phyloP scores from a whole-genome alignment of 2,888 invertebrate species.

The Cheilosia soror region DNA sequence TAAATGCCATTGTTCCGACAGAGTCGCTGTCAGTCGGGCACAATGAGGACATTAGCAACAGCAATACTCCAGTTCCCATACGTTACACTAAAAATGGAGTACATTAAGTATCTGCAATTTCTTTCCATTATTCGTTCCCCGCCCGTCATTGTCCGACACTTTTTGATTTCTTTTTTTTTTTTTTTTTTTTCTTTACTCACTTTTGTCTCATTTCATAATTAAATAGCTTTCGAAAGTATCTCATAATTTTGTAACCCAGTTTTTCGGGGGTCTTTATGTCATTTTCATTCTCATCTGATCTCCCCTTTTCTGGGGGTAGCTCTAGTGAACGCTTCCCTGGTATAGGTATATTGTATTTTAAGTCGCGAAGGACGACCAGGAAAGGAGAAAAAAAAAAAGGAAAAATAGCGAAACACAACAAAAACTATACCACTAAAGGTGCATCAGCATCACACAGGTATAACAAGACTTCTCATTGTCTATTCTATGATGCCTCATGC shows the following conservation, averaged over 20 bases:
- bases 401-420: not conserved
- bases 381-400: slow-evolving; percentile 1
- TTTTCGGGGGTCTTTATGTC: slow-evolving; percentile 68
- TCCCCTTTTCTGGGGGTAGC: not conserved
- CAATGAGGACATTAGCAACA: slow-evolving; percentile 63
- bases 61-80: slow-evolving; percentile 65
- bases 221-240: slow-evolving; percentile 73
- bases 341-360: slow-evolving; percentile 26
- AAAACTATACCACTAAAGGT: slow-evolving; percentile 47
- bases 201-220: slow-evolving; percentile 65
- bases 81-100: slow-evolving; percentile 61
- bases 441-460: slow-evolving; percentile 53
- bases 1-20: slow-evolving; percentile 50
- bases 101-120: slow-evolving; percentile 73
- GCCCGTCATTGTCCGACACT: not conserved
- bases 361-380: slow-evolving; percentile 51
- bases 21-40: slow-evolving; percentile 40
- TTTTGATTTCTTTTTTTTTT: not conserved
- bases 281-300: slow-evolving; percentile 32
- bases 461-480: slow-evolving; percentile 73
- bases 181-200: slow-evolving; percentile 1
- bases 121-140: slow-evolving; percentile 32
- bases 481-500: slow-evolving; percentile 65
- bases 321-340: slow-evolving; percentile 52
- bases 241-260: slow-evolving; percentile 75